Percentiles rank a stretch among this genome's conserved stretches.
These are phyloP conservation scores for Embidobia sp. DNA, from an alignment of 2,888 invertebrate species.

Conservation along the genomic window DNA sequence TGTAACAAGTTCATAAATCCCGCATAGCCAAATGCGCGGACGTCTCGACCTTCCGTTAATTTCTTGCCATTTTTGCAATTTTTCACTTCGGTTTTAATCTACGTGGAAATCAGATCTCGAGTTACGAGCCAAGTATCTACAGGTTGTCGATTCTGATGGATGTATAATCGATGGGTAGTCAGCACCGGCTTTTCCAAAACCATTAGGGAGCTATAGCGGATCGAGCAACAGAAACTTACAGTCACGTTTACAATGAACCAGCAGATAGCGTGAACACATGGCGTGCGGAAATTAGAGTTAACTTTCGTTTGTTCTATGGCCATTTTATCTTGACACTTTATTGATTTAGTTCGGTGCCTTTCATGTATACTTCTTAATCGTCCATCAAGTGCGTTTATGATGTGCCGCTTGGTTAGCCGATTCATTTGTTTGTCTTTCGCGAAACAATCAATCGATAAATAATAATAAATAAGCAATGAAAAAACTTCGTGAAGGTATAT, in stretches of 20 bases:
- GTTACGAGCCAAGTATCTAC: conserved; percentile 69
- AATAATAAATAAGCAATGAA: no score
- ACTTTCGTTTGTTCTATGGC: conserved; percentile 38
- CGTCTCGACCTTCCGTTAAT: conserved; percentile 31
- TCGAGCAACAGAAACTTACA: conserved; percentile 51
- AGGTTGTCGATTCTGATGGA: conserved; percentile 74
- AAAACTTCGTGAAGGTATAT: no score
- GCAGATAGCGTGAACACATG: conserved; percentile 40
- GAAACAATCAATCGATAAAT: no score
- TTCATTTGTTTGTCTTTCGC: no score
- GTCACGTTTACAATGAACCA: conserved; percentile 57
- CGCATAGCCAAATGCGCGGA: neutral
- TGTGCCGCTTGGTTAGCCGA: no score
- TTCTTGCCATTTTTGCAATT: conserved; percentile 26
- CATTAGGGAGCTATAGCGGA: conserved; percentile 58
- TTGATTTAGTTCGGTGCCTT: conserved; percentile 22
- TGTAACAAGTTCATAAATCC: conserved; percentile 23
- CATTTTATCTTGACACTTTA: conserved; percentile 29
- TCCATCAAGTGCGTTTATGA: conserved; percentile 15
- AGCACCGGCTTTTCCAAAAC: conserved; percentile 61
- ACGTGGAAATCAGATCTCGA: conserved; percentile 33
- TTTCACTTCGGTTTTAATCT: conserved; percentile 48
- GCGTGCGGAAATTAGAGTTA: conserved; percentile 38
- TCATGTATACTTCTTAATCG: conserved; percentile 7
- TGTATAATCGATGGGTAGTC: conserved; percentile 57